A percentile compares a stretch with the other conserved stretches of the same genome.
These are phyloP conservation scores for Puntigrus tetrazona DNA, from an alignment of 2,113 vertebrate genomes.

Conservation along the genomic window DNA sequence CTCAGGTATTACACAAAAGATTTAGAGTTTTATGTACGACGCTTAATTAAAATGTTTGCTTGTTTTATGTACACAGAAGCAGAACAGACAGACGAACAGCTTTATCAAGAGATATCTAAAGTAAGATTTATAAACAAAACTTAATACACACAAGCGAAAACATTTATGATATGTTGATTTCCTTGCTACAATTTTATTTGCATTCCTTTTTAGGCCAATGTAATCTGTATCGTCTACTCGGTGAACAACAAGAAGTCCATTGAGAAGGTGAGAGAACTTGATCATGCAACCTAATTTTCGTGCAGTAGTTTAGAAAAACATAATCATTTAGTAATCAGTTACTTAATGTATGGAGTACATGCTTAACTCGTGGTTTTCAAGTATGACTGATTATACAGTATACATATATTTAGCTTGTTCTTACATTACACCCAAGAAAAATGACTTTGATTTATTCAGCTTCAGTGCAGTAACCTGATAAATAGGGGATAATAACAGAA, in stretches of 20 bases:
- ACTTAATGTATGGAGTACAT: too few relatives aligned
- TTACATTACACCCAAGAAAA: background rate
- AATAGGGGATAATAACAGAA: too few relatives aligned
- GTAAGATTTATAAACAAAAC: slow-evolving; percentile 68
- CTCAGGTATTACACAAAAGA: slow-evolving; percentile 78
- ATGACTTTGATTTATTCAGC: background rate
- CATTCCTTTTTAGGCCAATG: slow-evolving; percentile 86
- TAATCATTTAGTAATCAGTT: background rate
- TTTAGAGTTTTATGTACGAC: background rate
- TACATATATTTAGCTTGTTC: background rate
- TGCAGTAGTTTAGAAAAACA: background rate
- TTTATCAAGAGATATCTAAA: slow-evolving; percentile 96
- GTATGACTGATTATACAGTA: background rate
- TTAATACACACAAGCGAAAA: too few relatives aligned
- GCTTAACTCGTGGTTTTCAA: background rate
- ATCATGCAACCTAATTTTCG: background rate
- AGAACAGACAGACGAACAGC: slow-evolving; percentile 95
- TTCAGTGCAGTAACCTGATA: too few relatives aligned
- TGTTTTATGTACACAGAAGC: slow-evolving; percentile 76
- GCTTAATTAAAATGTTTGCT: background rate
- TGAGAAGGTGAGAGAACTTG: slow-evolving; percentile 84
- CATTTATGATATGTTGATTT: background rate
- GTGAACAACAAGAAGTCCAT: slow-evolving; percentile 98
- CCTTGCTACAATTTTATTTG: slow-evolving; percentile 24
- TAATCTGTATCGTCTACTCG: slow-evolving; percentile 98